A percentile compares a stretch with the other conserved stretches of the same genome.
Conservation (phyloP, 2,888 invertebrate genomes). For the Dendrolimus houi region DNA sequence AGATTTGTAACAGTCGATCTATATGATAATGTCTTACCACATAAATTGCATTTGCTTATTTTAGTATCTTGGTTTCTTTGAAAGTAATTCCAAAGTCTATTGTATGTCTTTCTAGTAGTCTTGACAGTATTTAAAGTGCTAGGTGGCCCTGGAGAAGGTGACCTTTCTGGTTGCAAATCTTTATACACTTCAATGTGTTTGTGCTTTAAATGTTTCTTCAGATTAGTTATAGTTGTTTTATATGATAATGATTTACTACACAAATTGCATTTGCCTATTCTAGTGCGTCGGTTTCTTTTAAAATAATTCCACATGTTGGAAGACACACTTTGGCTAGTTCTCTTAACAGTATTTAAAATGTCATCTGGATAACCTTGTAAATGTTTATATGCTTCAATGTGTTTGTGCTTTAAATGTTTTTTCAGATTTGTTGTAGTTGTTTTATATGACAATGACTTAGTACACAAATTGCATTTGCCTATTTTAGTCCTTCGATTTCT, state of each 20-base stretch:
- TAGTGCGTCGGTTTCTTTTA: not conserved
- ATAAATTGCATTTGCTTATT: too few species aligned
- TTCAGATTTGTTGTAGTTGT: slow-evolving; percentile 6
- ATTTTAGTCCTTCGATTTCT: too few species aligned
- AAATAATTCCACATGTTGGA: slow-evolving; percentile 7
- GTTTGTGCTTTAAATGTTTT: slow-evolving; percentile 5
- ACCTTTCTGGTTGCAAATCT: too few species aligned
- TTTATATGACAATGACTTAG: slow-evolving; percentile 3
- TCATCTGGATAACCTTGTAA: not conserved
- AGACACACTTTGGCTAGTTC: too few species aligned
- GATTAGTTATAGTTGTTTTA: slow-evolving; percentile 3
- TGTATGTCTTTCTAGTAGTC: too few species aligned
- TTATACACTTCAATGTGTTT: slow-evolving; percentile 5
- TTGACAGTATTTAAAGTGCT: too few species aligned
- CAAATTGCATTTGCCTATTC: slow-evolving; percentile 8
- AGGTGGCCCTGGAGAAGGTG: too few species aligned
- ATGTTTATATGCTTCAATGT: not conserved
- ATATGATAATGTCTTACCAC: too few species aligned
- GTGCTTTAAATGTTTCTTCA: slow-evolving; percentile 10
- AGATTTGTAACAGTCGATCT: too few species aligned
- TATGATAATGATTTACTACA: slow-evolving; percentile 14
- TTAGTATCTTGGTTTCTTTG: too few species aligned
- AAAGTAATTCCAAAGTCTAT: too few species aligned
- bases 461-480: not conserved
- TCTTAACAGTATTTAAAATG: too few species aligned